phyloP scores from a whole-genome alignment of 1,140 invertebrate genomes.

The Euwallacea similis region DNA sequence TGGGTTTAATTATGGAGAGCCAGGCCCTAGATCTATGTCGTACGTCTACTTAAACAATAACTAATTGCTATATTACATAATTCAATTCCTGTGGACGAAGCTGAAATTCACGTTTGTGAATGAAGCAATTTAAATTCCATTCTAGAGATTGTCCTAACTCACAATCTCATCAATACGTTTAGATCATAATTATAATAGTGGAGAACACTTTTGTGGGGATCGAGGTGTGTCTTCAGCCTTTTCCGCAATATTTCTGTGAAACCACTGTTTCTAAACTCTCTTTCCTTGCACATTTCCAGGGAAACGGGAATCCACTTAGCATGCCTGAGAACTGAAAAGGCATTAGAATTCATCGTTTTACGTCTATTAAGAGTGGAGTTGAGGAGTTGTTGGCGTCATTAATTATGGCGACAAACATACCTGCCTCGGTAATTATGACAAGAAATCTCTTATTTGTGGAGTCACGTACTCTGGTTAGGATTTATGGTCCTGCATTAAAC shows the following conservation, averaged over 20 bases:
- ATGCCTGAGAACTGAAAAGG: no score
- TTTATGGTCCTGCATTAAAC: no score
- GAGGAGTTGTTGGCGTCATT: constrained; percentile 4
- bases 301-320: no score
- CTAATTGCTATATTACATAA: constrained; percentile 6
- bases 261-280: no score
- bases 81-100: not conserved
- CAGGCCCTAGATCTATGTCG: not conserved
- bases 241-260: no score
- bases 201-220: no score
- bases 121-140: constrained; percentile 6
- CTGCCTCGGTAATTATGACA: constrained; percentile 4
- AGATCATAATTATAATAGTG: no score
- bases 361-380: constrained; percentile 2
- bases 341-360: not conserved
- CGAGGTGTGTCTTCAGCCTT: no score
- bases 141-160: no score
- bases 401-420: not conserved
- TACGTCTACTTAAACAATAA: constrained; percentile 4
- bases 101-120: not conserved
- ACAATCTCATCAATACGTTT: no score
- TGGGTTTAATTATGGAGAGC: constrained; percentile 21
- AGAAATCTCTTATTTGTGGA: not conserved
- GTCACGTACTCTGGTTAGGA: no score
- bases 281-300: no score